phyloP scores from a whole-genome alignment of 2,113 vertebrate genomes.

The Azemiops feae region DNA sequence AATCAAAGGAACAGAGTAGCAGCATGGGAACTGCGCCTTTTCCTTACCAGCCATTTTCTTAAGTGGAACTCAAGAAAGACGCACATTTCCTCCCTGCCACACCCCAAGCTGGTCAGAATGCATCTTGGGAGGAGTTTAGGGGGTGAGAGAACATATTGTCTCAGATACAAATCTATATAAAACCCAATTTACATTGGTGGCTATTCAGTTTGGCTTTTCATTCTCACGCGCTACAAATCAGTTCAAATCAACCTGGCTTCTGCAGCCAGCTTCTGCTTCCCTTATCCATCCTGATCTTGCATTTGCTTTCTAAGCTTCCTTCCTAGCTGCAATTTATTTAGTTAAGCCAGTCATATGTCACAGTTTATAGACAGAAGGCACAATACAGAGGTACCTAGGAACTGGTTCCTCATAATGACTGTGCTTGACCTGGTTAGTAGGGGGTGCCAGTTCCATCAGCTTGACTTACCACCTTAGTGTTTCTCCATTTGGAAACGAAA shows the following conservation, averaged over 20 bases:
- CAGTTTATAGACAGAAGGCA: background rate
- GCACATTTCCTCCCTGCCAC: background rate
- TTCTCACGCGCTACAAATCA: background rate
- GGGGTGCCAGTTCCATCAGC: background rate
- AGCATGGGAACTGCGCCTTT: background rate
- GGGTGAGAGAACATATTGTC: background rate
- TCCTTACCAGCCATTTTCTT: background rate
- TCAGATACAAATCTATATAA: background rate
- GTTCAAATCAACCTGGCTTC: background rate
- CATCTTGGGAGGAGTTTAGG: background rate
- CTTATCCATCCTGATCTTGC: background rate
- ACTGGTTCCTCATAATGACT: background rate
- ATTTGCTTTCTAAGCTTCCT: background rate
- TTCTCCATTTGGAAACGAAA: background rate
- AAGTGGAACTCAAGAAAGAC: background rate
- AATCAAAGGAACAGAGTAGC: background rate
- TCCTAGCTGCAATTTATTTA: background rate
- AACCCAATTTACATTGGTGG: background rate
- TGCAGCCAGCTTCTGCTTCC: background rate
- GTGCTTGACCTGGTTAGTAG: background rate
- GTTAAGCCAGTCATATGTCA: background rate
- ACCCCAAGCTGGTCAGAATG: background rate
- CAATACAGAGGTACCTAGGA: background rate
- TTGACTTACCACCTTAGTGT: background rate
- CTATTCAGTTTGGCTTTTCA: background rate